Conservation (phyloP, 1,140 invertebrate species). For the Watersipora subatra region DNA sequence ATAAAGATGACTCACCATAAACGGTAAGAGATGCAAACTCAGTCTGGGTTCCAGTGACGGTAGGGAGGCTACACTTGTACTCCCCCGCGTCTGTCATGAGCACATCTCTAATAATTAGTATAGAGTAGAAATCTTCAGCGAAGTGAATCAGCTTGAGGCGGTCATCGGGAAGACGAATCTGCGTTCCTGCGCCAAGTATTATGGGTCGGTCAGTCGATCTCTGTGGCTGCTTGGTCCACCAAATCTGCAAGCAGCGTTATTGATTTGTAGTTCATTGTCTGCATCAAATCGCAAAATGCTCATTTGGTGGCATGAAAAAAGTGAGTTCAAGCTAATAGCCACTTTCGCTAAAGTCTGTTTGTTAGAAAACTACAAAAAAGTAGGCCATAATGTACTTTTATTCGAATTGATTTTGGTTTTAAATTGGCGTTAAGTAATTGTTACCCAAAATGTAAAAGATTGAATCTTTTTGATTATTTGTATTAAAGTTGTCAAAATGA, state of each 20-base stretch:
- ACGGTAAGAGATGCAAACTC: background rate
- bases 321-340: too few species aligned
- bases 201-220: background rate
- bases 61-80: slow-evolving; percentile 4
- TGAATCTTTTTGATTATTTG: too few species aligned
- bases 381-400: too few species aligned
- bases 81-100: background rate
- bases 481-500: too few species aligned
- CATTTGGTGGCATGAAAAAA: background rate
- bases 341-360: too few species aligned
- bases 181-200: background rate
- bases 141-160: background rate
- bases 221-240: slow-evolving; percentile 2
- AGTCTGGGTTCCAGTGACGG: background rate
- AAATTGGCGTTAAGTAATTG: too few species aligned
- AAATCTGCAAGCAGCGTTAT: background rate
- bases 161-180: background rate
- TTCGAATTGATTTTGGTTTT: too few species aligned
- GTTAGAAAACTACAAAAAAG: too few species aligned
- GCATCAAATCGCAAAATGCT: background rate
- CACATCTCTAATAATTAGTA: background rate
- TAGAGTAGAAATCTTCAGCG: background rate
- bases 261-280: background rate
- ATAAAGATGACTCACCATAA: background rate
- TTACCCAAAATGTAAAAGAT: too few species aligned